phyloP scores from a whole-genome alignment of 2,797 vertebrate genomes.

The Aldrovandia affinis region DNA sequence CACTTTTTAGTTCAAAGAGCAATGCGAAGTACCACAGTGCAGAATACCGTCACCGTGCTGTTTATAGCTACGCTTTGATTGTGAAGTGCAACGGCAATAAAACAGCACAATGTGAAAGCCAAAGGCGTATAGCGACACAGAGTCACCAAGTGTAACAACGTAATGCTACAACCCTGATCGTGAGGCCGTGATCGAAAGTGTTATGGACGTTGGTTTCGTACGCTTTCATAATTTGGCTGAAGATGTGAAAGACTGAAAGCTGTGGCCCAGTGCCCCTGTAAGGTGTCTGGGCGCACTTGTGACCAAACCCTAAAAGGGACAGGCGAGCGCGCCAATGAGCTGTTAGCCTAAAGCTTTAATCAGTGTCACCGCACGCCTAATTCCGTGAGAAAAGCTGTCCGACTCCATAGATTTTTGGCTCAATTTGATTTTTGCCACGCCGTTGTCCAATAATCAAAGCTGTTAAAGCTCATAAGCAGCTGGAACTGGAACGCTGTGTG shows the following conservation, averaged over 20 bases:
- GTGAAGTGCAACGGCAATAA: not conserved
- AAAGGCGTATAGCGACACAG: not conserved
- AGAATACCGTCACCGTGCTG: not conserved
- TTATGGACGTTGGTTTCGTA: no score
- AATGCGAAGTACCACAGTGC: no score
- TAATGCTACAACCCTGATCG: not conserved
- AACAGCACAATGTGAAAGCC: not conserved
- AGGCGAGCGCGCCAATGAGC: not conserved
- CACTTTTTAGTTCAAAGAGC: not conserved
- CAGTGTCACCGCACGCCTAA: not conserved
- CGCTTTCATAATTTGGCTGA: no score
- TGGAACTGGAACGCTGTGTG: conserved; percentile 41
- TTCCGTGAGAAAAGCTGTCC: not conserved
- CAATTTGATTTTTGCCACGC: not conserved
- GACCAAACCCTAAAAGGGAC: not conserved
- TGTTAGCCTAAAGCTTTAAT: not conserved
- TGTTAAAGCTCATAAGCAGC: conserved; percentile 23
- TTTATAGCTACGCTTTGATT: not conserved
- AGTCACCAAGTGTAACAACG: not conserved
- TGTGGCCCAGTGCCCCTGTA: no score
- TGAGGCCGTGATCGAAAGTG: not conserved
- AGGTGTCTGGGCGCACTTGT: not conserved
- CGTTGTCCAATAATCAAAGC: not conserved
- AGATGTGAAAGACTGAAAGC: no score
- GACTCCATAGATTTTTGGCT: not conserved